Percentiles rank a stretch among this genome's conserved stretches.
These are phyloP conservation scores for Imbricaverruca yamaguchii DNA, from an alignment of 2,888 invertebrate species.

Conservation along the genomic window DNA sequence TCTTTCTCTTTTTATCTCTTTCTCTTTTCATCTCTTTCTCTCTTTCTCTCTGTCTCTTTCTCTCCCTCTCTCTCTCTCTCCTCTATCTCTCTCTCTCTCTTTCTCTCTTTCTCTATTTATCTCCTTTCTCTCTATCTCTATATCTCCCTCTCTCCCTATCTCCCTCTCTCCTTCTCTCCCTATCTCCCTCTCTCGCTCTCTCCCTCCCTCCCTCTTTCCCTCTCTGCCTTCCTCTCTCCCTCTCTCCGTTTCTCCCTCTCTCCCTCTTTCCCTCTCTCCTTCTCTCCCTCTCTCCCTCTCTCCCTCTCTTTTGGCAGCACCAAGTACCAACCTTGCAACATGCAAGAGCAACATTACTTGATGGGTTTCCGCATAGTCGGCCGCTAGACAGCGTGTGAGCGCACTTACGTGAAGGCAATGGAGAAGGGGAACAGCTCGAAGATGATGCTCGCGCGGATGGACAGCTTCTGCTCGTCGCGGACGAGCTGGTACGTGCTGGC, in stretches of 20 bases:
- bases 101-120: conserved; percentile 1
- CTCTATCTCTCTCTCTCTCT: not conserved
- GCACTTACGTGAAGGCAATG: conserved; percentile 79
- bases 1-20: not conserved
- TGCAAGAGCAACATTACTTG: no score
- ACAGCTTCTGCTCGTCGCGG: conserved; percentile 77
- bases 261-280: not conserved
- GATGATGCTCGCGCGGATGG: conserved; percentile 78
- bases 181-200: no score
- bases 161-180: conserved; percentile 10
- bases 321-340: no score
- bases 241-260: not conserved
- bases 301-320: no score
- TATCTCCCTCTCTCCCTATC: not conserved
- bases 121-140: no score
- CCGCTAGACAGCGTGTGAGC: no score
- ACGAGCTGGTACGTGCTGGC: conserved; percentile 67
- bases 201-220: no score
- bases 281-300: not conserved
- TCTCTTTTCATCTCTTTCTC: not conserved
- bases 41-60: not conserved
- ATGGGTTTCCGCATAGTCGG: no score
- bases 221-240: no score
- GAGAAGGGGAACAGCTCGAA: conserved; percentile 98
- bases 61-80: not conserved